These are phyloP conservation scores for Caretta caretta DNA, from an alignment of 2,113 vertebrate species.

Conservation along the genomic window DNA sequence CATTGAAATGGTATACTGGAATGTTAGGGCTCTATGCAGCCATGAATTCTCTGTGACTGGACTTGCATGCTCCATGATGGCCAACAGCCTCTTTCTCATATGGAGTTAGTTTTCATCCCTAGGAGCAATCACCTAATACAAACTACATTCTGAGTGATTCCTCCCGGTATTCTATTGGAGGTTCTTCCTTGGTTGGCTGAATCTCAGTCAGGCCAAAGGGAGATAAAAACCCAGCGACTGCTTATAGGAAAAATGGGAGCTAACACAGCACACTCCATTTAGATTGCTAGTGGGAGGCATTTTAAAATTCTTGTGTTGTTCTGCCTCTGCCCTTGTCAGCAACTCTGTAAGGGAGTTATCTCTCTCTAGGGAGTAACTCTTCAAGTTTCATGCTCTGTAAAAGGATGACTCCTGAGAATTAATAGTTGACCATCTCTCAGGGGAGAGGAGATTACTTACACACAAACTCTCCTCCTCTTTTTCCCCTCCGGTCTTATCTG, in stretches of 20 bases:
- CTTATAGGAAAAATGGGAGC: background rate
- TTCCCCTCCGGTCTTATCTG: background rate
- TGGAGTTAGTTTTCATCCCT: background rate
- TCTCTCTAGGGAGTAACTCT: background rate
- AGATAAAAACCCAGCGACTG: background rate
- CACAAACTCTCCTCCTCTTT: background rate
- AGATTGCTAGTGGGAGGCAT: background rate
- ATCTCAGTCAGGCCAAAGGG: background rate
- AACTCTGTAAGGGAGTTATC: background rate
- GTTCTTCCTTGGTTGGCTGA: background rate
- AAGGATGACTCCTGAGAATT: background rate
- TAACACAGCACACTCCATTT: background rate
- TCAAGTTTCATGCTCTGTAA: background rate
- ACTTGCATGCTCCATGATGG: background rate
- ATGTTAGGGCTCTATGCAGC: background rate
- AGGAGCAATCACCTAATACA: background rate
- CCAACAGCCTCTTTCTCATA: background rate
- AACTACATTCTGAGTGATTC: background rate
- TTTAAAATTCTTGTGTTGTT: background rate
- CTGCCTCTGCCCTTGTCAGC: background rate
- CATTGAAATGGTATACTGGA: background rate
- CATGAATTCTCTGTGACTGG: background rate
- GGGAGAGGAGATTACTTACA: background rate
- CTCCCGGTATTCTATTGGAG: accelerated
- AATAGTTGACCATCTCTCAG: background rate